Percentiles rank a stretch among this genome's conserved stretches.
Evolutionary conservation across 2,113 vertebrate genomes (phyloP).

Genomic region (Sapayoa aenigma): DNA sequence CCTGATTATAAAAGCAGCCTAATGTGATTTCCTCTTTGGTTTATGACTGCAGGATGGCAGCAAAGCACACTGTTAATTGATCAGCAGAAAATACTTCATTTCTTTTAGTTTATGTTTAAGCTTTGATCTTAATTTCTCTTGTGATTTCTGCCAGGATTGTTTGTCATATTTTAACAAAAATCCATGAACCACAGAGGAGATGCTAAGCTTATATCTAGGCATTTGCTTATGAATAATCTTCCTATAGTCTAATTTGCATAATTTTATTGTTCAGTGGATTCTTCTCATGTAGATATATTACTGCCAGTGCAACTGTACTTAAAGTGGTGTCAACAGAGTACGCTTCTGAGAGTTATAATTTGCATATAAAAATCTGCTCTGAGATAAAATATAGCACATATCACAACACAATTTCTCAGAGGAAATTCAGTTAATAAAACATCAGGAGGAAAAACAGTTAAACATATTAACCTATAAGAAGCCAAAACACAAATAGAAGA

Average conservation of each 20-base stretch:
- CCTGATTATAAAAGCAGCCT: conserved; percentile 37
- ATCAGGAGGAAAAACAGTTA: conserved; percentile 5
- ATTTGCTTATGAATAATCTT: conserved; percentile 64
- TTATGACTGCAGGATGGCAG: conserved; percentile 21
- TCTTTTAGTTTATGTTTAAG: conserved; percentile 22
- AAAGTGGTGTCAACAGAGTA: conserved; percentile 53
- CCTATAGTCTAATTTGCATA: conserved; percentile 66
- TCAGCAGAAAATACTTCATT: background rate
- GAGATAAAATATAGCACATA: conserved; percentile 48
- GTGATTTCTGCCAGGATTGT: conserved; percentile 33
- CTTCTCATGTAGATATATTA: conserved; percentile 62
- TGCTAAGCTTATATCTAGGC: conserved; percentile 25
- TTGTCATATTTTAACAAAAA: conserved; percentile 39
- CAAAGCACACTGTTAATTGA: conserved; percentile 36
- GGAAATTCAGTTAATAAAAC: conserved; percentile 54
- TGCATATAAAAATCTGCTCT: conserved; percentile 58
- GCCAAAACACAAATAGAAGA: conserved; percentile 56
- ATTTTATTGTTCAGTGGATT: conserved; percentile 71
- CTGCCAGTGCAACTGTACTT: conserved; percentile 67
- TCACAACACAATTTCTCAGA: conserved; percentile 45
- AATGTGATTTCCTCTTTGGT: conserved; percentile 28
- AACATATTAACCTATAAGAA: conserved; percentile 30
- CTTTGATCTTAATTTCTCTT: conserved; percentile 60
- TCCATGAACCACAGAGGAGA: conserved; percentile 27
- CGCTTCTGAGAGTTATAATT: conserved; percentile 53